phyloP scores from a whole-genome alignment of 2,888 invertebrate genomes.

The Rosalia funebris region DNA sequence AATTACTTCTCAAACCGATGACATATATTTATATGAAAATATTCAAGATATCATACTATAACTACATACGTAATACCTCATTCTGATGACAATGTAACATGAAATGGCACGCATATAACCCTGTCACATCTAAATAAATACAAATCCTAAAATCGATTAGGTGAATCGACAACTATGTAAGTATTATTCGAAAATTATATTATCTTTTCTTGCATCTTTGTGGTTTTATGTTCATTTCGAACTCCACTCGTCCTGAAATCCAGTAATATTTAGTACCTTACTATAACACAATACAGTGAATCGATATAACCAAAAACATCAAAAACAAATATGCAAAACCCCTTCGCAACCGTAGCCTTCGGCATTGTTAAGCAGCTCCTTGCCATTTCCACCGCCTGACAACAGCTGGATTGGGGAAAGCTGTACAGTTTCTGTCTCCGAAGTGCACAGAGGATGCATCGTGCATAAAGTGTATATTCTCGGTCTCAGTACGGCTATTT shows the following conservation, averaged over 20 bases:
- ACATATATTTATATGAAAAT: too few relatives aligned
- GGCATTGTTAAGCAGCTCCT: conserved; percentile 16
- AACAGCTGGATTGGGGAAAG: conserved; percentile 18
- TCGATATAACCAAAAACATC: conserved; percentile 4
- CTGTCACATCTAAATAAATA: too few relatives aligned
- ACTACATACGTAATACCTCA: too few relatives aligned
- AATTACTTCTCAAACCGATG: too few relatives aligned
- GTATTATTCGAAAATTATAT: too few relatives aligned
- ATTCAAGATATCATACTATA: too few relatives aligned
- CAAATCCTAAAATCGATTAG: too few relatives aligned
- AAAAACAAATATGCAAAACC: not conserved
- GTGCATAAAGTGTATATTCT: conserved; percentile 31
- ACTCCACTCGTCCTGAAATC: not conserved
- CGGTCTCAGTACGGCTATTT: conserved; percentile 30
- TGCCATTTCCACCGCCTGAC: conserved; percentile 14
- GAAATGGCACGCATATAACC: too few relatives aligned
- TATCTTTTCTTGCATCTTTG: too few relatives aligned
- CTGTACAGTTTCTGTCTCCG: conserved; percentile 25
- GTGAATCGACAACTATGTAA: too few relatives aligned
- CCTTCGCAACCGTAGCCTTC: not conserved
- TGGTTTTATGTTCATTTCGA: not conserved
- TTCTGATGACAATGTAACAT: too few relatives aligned
- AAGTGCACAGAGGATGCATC: conserved; percentile 19
- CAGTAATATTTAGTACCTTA: not conserved
- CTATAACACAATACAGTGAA: not conserved